Base-by-base conservation (phyloP, 2,888 invertebrate species). In the Hermaeophaga mercurialis region DNA sequence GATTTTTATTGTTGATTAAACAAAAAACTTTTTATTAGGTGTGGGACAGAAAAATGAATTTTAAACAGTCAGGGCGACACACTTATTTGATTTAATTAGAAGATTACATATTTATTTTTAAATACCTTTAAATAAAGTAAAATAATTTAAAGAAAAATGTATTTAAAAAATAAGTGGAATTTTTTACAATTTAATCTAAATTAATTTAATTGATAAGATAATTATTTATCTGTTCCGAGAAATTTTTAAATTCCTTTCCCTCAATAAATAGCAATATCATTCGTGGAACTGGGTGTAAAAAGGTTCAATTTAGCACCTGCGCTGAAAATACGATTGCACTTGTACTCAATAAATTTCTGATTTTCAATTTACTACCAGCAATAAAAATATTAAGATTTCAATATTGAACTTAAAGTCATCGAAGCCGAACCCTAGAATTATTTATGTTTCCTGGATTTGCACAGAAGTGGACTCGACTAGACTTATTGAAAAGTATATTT, bases 381-480 rank as follows among this genome's bases (percentile, higher is more conserved):
- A 53, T 58, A 54, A 54, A 54, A 49, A 45, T 58, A 53, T 58
- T 54, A 48, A 48, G 41, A 54, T 58, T 43, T 48, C 58, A 38
- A 49, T 54, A 54, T 58, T 28, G 45, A 33, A 54, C 44, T 49
- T 49, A 39, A 54, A 49, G 45, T 48, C 54, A 39, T 54, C 48
- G 47, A 22, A 36, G 24, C 38, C 12, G 24, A 43, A 24, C 33
- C 26, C 39, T 39, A 8, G 44, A 45, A 38, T 49, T 53, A 49
- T 58, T 49, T 58, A 58, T 54, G 58, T 45, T 48, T 45, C 54
- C 45, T 54, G 43, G 43, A 58, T 58, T 58, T 53, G 44, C 48
- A 58, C 52, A 14, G 57, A 44, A 52, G 47, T 54, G 41, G 54
- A 33, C 26, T 24, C 31, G 12, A 26, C 14, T 41, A 24, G 47